phyloP scores from a whole-genome alignment of 1,140 invertebrate species.

The Drosophila elegans region DNA sequence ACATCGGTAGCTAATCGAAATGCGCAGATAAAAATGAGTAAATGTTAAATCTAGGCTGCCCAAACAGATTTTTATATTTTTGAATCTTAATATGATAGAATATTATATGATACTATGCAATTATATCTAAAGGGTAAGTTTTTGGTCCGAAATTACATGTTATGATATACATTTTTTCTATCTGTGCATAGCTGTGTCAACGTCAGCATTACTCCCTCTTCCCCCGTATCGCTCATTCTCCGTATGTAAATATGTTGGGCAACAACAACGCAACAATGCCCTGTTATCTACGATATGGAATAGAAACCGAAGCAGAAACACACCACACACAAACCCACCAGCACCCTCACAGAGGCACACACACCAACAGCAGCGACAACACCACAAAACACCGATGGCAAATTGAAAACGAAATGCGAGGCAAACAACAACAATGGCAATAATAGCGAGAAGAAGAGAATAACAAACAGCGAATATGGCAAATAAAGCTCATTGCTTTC shows the following conservation, averaged over 20 bases:
- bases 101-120: no score
- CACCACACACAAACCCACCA: conserved; percentile 29
- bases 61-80: no score
- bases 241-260: conserved; percentile 72
- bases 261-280: conserved; percentile 42
- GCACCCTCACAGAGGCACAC: conserved; percentile 6
- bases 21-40: no score
- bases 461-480: conserved; percentile 70
- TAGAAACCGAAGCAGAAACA: conserved; percentile 58
- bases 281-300: conserved; percentile 66
- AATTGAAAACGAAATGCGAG: conserved; percentile 74
- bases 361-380: conserved; percentile 9
- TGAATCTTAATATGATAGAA: no score
- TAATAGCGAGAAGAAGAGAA: conserved; percentile 43
- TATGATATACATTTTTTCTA: neutral
- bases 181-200: conserved; percentile 36
- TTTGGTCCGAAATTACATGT: no score
- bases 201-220: conserved; percentile 45
- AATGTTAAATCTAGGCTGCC: no score
- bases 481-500: conserved; percentile 74
- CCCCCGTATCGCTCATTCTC: neutral
- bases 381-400: conserved; percentile 23
- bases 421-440: conserved; percentile 21
- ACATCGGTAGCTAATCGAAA: no score
- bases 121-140: no score